Conservation (phyloP, 2,888 invertebrate genomes). For the Leptopilina drosophilae region DNA sequence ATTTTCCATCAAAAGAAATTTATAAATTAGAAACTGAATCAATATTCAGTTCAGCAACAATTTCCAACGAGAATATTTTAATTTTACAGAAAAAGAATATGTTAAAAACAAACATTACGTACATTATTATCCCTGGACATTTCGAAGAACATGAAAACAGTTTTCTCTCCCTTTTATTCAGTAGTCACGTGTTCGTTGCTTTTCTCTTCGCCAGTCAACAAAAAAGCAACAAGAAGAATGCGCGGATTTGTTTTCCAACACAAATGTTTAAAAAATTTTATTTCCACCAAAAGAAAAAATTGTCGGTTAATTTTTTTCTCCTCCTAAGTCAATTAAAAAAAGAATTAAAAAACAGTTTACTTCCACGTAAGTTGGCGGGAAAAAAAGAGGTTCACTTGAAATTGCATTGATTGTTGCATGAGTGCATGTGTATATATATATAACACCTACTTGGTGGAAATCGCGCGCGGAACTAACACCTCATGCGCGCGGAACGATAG, state of each 20-base stretch:
- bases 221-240: too few species aligned
- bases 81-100: too few species aligned
- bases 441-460: slow-evolving; percentile 70
- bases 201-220: neutral
- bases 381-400: slow-evolving; percentile 51
- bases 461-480: slow-evolving; percentile 76
- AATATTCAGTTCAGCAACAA: too few species aligned
- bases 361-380: slow-evolving; percentile 20
- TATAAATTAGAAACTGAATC: too few species aligned
- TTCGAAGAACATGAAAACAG: slow-evolving; percentile 66
- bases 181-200: slow-evolving; percentile 54
- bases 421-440: slow-evolving; percentile 42
- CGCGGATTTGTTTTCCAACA: neutral
- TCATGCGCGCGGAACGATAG: slow-evolving; percentile 70
- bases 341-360: too few species aligned
- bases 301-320: too few species aligned
- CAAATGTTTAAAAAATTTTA: neutral
- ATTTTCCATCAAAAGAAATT: too few species aligned
- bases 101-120: slow-evolving; percentile 57
- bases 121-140: slow-evolving; percentile 72
- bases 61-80: too few species aligned
- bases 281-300: slow-evolving; percentile 33
- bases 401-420: too few species aligned
- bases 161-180: slow-evolving; percentile 51
- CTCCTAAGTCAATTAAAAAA: too few species aligned